Conservation (phyloP, 35 echinoderm and acorn worm species). For the Nesometra sesokonis region DNA sequence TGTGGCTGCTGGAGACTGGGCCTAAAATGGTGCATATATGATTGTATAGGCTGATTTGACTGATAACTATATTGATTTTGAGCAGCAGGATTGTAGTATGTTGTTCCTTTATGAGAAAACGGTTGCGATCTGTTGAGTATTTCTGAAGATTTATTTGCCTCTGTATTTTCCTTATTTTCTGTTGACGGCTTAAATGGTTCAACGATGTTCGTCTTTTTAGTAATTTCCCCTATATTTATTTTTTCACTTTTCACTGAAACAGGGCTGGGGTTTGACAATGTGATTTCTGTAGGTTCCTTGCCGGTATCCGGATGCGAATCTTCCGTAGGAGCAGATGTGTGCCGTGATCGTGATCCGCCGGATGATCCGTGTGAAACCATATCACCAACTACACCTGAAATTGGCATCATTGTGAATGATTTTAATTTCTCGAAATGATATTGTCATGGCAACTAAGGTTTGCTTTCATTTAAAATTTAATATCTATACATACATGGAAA, state of each 20-base stretch:
- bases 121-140: too few relatives aligned
- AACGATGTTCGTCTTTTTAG: neutral
- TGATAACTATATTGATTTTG: neutral
- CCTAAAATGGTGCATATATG: neutral
- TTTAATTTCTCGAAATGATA: too few relatives aligned
- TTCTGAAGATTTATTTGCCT: too few relatives aligned
- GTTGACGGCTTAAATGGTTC: neutral
- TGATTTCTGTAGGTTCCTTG: neutral
- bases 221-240: neutral
- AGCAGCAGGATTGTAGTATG: neutral
- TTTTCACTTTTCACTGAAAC: neutral
- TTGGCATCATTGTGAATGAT: too few relatives aligned
- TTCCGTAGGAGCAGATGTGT: neutral
- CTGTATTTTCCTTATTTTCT: too few relatives aligned
- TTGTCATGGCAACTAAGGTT: too few relatives aligned
- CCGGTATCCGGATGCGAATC: neutral
- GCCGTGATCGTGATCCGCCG: neutral
- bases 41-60: neutral
- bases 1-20: too few relatives aligned
- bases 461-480: too few relatives aligned
- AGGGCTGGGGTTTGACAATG: neutral
- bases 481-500: too few relatives aligned
- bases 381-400: neutral
- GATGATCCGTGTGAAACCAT: neutral
- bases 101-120: neutral